phyloP scores from a whole-genome alignment of 2,113 vertebrate genomes.

The Pycnonotus jocosus region DNA sequence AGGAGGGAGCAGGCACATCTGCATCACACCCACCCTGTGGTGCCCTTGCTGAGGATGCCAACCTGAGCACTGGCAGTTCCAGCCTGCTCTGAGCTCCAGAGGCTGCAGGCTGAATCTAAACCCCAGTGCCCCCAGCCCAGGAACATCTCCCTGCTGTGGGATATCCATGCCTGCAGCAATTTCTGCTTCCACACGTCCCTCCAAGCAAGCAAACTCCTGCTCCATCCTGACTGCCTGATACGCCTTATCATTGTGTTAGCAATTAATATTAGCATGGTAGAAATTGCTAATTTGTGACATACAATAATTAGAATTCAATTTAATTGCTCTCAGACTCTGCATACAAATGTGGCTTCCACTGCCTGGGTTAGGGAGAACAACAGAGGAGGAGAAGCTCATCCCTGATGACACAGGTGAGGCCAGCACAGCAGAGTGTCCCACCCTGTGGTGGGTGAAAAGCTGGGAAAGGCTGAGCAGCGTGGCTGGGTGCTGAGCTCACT shows the following conservation, averaged over 20 bases:
- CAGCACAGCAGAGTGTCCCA: neutral
- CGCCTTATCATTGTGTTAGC: neutral
- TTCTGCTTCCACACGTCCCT: neutral
- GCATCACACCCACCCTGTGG: accelerated
- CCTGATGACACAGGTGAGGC: neutral
- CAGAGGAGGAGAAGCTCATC: neutral
- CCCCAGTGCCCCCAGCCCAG: neutral
- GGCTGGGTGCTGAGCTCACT: neutral
- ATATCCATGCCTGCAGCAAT: accelerated
- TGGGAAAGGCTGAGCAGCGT: neutral
- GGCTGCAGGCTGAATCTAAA: neutral
- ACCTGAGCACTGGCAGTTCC: neutral
- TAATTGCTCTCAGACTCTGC: constrained; percentile 1
- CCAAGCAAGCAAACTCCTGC: neutral
- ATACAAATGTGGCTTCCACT: neutral
- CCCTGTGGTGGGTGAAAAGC: neutral
- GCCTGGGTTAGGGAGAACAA: neutral
- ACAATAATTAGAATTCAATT: constrained; percentile 41
- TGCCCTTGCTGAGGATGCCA: neutral
- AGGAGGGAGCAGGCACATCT: neutral
- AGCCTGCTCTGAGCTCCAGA: neutral
- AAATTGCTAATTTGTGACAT: constrained; percentile 30
- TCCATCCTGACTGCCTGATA: neutral
- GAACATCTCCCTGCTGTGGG: neutral
- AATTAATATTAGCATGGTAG: constrained; percentile 37